Base-by-base conservation (phyloP, 2,113 vertebrate species). In the Cavia porcellus region DNA sequence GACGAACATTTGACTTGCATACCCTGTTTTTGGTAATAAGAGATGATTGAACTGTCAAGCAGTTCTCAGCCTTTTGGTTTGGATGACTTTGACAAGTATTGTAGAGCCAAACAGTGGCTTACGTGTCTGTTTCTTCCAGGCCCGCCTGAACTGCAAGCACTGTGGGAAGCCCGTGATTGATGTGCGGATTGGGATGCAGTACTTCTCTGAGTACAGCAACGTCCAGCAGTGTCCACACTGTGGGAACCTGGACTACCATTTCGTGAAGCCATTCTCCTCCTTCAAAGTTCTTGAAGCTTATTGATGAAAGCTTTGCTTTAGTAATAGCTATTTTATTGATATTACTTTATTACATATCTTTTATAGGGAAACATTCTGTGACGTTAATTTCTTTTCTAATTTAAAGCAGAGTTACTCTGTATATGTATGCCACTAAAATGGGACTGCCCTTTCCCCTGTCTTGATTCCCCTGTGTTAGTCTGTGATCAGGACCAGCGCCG, bases 141-240 rank as follows among this genome's bases (percentile, higher is more conserved):
- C 99, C 94, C 99, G 99, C 92, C 99, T 99, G 98, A 99, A 99
- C 99, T 99, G 99, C 97, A 99, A 99, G 98, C 99, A 99, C 98
- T 99, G 99, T 92, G 99, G 99, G 96, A 99, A 99, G 98, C 99
- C 99, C 1, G 99, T 99, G 97, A 99, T 99, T 97, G 99, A 99
- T 62, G 99, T 99, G 64, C 99, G 99, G 79, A 99, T 99, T 22
- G 99, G 99, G 84, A 99, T 99, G 99, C 99, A 99, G 99, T 99
- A 99, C 99, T 99, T 99, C 98, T 99, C 99, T 0, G 99, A 99
- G 98, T 99, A 99, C 99, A 99, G 99, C 98, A 99, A 99, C 47
- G 99, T 99, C 96, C 99, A 99, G 98, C 99, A 99, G 98, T 99
- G 99, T 97, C 99, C 99, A 70, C 99, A 99, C 98, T 99, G 99